Conservation (phyloP, 2,888 invertebrate genomes). For the Embidobia sp. region DNA sequence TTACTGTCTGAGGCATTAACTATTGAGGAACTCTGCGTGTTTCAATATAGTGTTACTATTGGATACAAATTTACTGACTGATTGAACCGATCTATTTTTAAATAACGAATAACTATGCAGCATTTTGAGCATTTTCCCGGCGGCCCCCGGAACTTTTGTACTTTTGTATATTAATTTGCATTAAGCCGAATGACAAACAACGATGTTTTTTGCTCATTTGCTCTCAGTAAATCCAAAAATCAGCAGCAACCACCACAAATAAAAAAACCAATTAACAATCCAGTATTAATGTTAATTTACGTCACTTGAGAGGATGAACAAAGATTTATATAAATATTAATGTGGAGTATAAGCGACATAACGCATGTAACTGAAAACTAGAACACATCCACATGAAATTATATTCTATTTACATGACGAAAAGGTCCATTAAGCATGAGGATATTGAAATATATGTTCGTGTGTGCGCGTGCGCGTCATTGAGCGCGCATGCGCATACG, state of each 20-base stretch:
- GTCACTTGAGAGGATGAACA: slow-evolving; percentile 62
- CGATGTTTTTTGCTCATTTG: slow-evolving; percentile 57
- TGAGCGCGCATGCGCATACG: background rate
- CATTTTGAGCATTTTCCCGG: slow-evolving; percentile 14
- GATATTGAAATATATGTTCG: slow-evolving; percentile 38
- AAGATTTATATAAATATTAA: slow-evolving; percentile 61
- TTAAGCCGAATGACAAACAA: slow-evolving; percentile 51
- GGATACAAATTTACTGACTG: too few relatives aligned
- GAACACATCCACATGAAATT: slow-evolving; percentile 56
- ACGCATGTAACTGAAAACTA: slow-evolving; percentile 49
- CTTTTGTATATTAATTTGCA: slow-evolving; percentile 58
- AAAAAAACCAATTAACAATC: slow-evolving; percentile 1
- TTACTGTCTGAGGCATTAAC: too few relatives aligned
- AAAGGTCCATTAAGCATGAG: slow-evolving; percentile 56
- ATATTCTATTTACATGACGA: slow-evolving; percentile 60
- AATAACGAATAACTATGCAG: background rate
- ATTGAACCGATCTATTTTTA: too few relatives aligned
- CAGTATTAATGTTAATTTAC: slow-evolving; percentile 58
- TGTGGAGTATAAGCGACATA: slow-evolving; percentile 39
- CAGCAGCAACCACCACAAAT: background rate
- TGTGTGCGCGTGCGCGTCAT: background rate
- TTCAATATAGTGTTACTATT: too few relatives aligned
- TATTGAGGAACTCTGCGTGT: too few relatives aligned
- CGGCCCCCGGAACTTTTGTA: slow-evolving; percentile 42
- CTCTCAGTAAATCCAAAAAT: slow-evolving; percentile 7